Evolutionary conservation across 2,888 invertebrate species (phyloP), one percentile per base, ranked within the genome.

Genomic region (Drosophila recens): DNA sequence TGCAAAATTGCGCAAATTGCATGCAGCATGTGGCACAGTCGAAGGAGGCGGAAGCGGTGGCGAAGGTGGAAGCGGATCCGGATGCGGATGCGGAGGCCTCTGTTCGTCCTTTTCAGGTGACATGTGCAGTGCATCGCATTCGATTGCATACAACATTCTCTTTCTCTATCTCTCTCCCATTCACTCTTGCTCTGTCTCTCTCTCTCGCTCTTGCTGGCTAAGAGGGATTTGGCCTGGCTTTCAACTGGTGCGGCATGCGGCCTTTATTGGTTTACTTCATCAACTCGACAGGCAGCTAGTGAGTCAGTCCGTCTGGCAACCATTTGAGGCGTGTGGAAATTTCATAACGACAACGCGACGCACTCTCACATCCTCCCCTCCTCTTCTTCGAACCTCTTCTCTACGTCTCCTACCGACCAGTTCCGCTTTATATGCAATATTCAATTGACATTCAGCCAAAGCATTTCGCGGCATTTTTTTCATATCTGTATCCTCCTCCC

Each of bases 1-100:
- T 80, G 84, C 89, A 87, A 90, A 89, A 90, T 90, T 89, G 90
- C 75, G 77, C 73, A 89, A 89, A 90, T 90, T 90, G 90, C 90
- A 88, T 82, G 76, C 51, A 45, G 67, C 62, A 62, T 58, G 67
- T 56, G 56, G 59, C 66, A 66, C 36, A 4, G 36, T n/a, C 36
- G 20, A 20, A 20, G 13, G 20, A 33, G 34, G 54, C 1, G 13
- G 23, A 23, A 23, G 8, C 1, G 30, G n/a, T n/a, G n/a, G n/a
- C n/a, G n/a, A n/a, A n/a, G n/a, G n/a, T n/a, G n/a, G n/a, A n/a
- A n/a, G n/a, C n/a, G n/a, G n/a, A n/a, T n/a, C n/a, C n/a, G n/a
- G 30, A 30, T 2, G 2, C 8, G 15, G 20, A 33, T 27, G 54
- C 1, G 11, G 20, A 38, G 17, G 36, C 23, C 58, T 54, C 17